These are phyloP conservation scores for Pheosia gnoma DNA, from an alignment of 2,888 invertebrate genomes.

Conservation along the genomic window DNA sequence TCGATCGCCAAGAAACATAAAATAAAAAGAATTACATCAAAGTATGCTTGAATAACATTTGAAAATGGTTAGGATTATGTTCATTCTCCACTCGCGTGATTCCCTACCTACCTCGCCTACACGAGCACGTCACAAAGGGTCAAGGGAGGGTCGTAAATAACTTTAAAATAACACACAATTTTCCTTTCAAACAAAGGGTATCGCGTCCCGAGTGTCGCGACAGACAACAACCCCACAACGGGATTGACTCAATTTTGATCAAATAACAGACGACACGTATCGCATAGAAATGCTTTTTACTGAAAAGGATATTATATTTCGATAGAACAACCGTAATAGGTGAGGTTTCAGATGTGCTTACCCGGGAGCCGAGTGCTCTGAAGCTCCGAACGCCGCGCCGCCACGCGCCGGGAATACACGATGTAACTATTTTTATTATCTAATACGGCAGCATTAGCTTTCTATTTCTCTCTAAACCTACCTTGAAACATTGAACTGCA, in stretches of 20 bases:
- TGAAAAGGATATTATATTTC: not conserved
- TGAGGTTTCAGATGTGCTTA: too few species aligned
- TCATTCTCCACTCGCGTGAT: not conserved
- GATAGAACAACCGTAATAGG: not conserved
- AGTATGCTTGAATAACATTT: too few species aligned
- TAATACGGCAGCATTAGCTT: too few species aligned
- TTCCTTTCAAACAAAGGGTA: not conserved
- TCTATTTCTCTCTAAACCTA: too few species aligned
- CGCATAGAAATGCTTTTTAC: not conserved
- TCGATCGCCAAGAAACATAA: too few species aligned
- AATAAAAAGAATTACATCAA: too few species aligned
- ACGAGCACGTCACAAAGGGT: not conserved
- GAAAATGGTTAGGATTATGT: too few species aligned
- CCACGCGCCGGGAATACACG: too few species aligned
- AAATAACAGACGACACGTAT: not conserved
- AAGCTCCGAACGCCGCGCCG: too few species aligned
- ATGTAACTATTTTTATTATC: too few species aligned
- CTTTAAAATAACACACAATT: slow-evolving; percentile 1
- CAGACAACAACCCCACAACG: not conserved
- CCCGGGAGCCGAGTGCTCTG: too few species aligned
- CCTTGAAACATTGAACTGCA: too few species aligned
- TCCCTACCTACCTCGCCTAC: not conserved
- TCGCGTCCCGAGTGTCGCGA: not conserved
- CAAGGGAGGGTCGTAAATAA: slow-evolving; percentile 1
- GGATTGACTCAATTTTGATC: not conserved